Evolutionary conservation across 2,113 vertebrate species (phyloP).

Genomic region (Nycticryphes semicollaris): DNA sequence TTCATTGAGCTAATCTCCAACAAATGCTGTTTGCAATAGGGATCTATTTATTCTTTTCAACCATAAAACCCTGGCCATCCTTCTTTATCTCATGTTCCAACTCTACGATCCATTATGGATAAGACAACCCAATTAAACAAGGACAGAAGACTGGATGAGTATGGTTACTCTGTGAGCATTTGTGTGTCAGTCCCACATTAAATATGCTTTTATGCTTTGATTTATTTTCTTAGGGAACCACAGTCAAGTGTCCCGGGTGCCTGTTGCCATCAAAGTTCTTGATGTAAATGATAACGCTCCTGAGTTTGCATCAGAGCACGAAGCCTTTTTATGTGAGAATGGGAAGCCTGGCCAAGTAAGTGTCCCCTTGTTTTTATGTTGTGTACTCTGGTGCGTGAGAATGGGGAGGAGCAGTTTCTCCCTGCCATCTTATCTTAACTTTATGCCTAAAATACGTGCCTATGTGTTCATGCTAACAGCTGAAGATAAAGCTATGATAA

Average conservation of each 20-base stretch:
- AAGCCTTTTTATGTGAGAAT: slow-evolving; percentile 96
- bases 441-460: neutral
- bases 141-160: neutral
- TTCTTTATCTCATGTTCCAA: neutral
- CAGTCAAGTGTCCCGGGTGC: slow-evolving; percentile 94
- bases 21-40: slow-evolving; percentile 49
- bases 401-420: neutral
- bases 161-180: neutral
- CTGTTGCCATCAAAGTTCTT: slow-evolving; percentile 94
- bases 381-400: neutral
- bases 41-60: slow-evolving; percentile 44
- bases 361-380: slow-evolving; percentile 49
- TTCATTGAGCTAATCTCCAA: slow-evolving; percentile 52
- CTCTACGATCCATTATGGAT: neutral
- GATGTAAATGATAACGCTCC: slow-evolving; percentile 99
- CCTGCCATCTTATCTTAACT: neutral
- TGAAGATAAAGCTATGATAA: neutral
- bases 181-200: neutral
- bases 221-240: slow-evolving; percentile 87
- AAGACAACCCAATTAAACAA: slow-evolving; percentile 21
- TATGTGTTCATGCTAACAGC: neutral
- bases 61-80: neutral
- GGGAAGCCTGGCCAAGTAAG: slow-evolving; percentile 95
- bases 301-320: slow-evolving; percentile 91
- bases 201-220: slow-evolving; percentile 20